Evolutionary conservation across 1,140 invertebrate species (phyloP), one percentile per base, ranked within the genome.

Genomic region (Drosophila pallidifrons): DNA sequence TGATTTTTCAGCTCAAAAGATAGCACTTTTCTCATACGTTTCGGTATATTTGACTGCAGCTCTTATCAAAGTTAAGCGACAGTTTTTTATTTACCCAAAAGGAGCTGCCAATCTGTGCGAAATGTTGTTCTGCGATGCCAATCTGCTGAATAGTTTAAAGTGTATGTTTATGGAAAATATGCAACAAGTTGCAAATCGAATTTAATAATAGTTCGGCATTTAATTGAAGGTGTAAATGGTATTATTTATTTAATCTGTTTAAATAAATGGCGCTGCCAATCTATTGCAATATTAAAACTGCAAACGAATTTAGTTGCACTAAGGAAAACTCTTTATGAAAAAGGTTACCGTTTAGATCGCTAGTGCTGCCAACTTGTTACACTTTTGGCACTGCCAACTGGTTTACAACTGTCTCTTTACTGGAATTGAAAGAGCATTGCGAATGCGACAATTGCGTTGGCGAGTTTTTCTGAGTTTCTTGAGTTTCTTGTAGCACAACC

Each of bases 351-450:
- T 38, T 38, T 10, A 10, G 35, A 4, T 43, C 3, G 41, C 11
- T 43, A n/a, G 41, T n/a, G n/a, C 20, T 58, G 20, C 51, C 20
- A 10, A 47, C 46, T 47, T 13, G 13, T 0, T 25, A 25, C 20
- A 25, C 20, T 25, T 25, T 3, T 11, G 32, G 32, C 32, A 0
- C 32, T 32, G 32, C 1, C 32, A 32, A 32, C 32, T 32, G 32
- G 6, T 6, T 32, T 1, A 2, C 32, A 32, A 25, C 20, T 25
- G 20, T 4, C 32, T 32, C 10, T 38, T 38, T 7, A 0, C 15
- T 43, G 16, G 20, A 16, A 58, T 20, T 57, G 35, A 28, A n/a
- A 72, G 69, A 6, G 69, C 16, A 67, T 66, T 35, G 15, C 3
- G 13, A 32, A 8, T 43, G 41, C 54, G 63, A 16, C 46, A 43